phyloP scores from a whole-genome alignment of 2,113 vertebrate species.

The Perognathus longimembris region DNA sequence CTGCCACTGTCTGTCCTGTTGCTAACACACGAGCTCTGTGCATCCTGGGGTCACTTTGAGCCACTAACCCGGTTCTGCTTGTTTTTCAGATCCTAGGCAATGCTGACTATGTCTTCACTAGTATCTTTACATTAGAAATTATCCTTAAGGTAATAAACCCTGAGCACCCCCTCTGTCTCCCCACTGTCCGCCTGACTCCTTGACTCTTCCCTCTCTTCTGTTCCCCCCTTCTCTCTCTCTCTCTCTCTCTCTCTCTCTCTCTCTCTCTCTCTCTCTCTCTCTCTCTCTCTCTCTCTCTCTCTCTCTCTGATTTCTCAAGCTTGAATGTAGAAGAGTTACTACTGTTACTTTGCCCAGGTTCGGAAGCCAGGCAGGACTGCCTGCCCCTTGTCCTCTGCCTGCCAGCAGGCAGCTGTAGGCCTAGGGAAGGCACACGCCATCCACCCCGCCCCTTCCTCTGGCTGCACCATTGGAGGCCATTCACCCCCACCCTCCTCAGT shows the following conservation, averaged over 20 bases:
- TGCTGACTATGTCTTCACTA: conserved; percentile 99
- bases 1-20: conserved; percentile 80
- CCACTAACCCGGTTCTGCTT: conserved; percentile 88
- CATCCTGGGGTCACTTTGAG: conserved; percentile 79
- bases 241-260: neutral
- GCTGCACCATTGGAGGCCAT: too few relatives aligned
- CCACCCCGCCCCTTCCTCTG: too few relatives aligned
- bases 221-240: neutral
- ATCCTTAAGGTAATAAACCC: conserved; percentile 96
- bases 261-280: conserved; percentile 46
- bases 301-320: neutral
- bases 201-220: neutral
- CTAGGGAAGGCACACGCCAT: neutral
- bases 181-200: neutral
- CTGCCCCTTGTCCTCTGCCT: neutral
- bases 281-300: neutral
- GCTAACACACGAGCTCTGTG: conserved; percentile 84
- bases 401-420: too few relatives aligned
- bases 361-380: neutral
- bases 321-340: neutral
- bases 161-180: conserved; percentile 70
- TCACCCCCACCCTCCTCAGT: neutral
- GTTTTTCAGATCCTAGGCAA: conserved; percentile 98
- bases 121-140: conserved; percentile 99
- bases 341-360: neutral